Evolutionary conservation across 2,113 vertebrate genomes (phyloP).

Genomic region (Cygnus buccinator): DNA sequence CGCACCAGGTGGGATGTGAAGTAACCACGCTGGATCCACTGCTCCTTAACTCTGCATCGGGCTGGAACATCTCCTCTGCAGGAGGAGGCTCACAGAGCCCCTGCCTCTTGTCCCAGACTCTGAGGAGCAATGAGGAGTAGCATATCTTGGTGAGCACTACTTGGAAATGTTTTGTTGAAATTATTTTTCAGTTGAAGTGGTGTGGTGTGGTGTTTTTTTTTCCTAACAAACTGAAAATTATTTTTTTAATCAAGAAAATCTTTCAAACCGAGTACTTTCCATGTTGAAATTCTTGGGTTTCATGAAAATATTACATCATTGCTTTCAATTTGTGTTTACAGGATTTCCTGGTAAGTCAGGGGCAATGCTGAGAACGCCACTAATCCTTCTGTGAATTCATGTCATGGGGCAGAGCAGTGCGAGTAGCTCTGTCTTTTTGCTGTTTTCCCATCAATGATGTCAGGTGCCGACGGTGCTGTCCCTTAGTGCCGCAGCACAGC

Average conservation of each 20-base stretch:
- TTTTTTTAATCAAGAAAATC: neutral
- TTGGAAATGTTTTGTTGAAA: neutral
- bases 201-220: neutral
- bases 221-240: neutral
- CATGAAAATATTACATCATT: neutral
- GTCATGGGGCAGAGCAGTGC: too few relatives aligned
- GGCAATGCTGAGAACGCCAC: neutral
- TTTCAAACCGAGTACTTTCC: neutral
- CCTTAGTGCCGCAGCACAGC: neutral
- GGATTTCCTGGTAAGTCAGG: neutral
- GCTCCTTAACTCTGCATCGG: neutral
- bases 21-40: fast-evolving
- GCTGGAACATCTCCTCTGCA: neutral
- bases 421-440: neutral
- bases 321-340: neutral
- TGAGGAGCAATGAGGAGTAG: neutral
- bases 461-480: neutral
- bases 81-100: neutral
- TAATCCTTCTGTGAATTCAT: neutral
- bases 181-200: neutral
- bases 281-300: neutral
- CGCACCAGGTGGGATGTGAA: neutral
- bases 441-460: neutral
- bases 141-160: neutral
- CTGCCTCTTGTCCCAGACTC: neutral